A percentile compares a stretch with the other conserved stretches of the same genome.
Conservation (phyloP, 2,797 vertebrate genomes). For the Crypturellus tataupa region DNA sequence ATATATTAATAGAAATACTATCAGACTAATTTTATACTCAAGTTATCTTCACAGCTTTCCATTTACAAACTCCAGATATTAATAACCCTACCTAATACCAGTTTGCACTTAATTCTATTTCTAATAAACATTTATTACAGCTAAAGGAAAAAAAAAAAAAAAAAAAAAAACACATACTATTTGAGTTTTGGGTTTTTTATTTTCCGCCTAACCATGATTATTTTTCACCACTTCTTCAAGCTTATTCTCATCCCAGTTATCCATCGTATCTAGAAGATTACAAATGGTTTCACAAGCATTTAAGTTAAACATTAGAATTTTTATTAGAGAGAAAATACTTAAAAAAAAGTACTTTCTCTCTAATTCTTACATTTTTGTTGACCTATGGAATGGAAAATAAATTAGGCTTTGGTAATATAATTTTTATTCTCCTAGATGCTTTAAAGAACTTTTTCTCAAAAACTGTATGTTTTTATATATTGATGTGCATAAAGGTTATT, state of each 20-base stretch:
- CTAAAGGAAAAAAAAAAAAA: conserved; percentile 5
- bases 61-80: background rate
- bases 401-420: background rate
- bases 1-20: background rate
- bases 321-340: background rate
- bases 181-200: conserved; percentile 96
- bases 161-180: conserved; percentile 85
- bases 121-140: conserved; percentile 33
- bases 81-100: conserved; percentile 5
- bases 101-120: conserved; percentile 6
- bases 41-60: background rate
- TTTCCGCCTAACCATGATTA: conserved; percentile 97
- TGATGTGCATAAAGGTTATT: background rate
- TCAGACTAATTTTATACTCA: background rate
- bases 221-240: conserved; percentile 96
- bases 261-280: conserved; percentile 92
- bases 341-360: too few relatives aligned
- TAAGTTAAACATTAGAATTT: background rate
- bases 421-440: background rate
- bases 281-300: background rate
- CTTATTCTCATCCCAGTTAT: conserved; percentile 99
- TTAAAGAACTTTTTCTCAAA: background rate
- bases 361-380: background rate
- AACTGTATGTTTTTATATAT: background rate
- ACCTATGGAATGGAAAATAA: background rate